Conservation (phyloP, 92 coral and sea anemone species). For the Epizoanthus scotinus region DNA sequence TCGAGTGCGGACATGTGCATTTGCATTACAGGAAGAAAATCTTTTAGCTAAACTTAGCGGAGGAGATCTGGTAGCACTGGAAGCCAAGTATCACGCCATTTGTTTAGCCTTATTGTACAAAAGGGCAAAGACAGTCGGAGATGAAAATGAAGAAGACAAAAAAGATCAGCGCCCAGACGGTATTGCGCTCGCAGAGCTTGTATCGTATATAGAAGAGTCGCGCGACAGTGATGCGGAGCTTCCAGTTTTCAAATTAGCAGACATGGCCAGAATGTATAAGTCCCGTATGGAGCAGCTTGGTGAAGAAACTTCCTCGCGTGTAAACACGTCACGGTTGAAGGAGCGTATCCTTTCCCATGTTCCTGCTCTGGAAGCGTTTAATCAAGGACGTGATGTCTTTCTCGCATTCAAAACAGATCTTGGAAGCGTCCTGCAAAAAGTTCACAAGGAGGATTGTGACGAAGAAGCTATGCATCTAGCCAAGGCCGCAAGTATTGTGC, state of each 20-base stretch:
- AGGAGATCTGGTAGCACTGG: too few relatives aligned
- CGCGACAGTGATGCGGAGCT: too few relatives aligned
- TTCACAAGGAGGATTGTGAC: too few relatives aligned
- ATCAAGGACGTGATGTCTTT: slow-evolving; percentile 44
- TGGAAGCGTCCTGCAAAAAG: slow-evolving; percentile 49
- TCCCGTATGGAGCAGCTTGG: slow-evolving; percentile 50
- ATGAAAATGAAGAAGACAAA: slow-evolving; percentile 39
- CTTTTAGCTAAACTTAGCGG: slow-evolving; percentile 59
- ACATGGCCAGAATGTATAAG: slow-evolving; percentile 50
- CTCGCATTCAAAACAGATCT: slow-evolving; percentile 47
- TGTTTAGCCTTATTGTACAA: slow-evolving; percentile 36
- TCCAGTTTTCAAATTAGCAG: too few relatives aligned
- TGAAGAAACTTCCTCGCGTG: too few relatives aligned
- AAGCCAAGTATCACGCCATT: slow-evolving; percentile 39
- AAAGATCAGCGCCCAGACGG: slow-evolving; percentile 36
- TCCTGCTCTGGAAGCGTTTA: too few relatives aligned
- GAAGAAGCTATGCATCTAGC: slow-evolving; percentile 54
- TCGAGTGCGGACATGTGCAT: slow-evolving; percentile 47
- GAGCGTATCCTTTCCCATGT: slow-evolving; percentile 53
- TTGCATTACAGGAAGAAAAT: slow-evolving; percentile 57
- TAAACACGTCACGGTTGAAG: slow-evolving; percentile 52
- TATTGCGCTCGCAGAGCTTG: slow-evolving; percentile 67
- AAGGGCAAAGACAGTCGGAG: slow-evolving; percentile 29
- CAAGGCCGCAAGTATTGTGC: slow-evolving; percentile 54
- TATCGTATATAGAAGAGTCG: slow-evolving; percentile 62